Conservation (phyloP, 35 echinoderm and acorn worm genomes). For the Apostichopus californicus region DNA sequence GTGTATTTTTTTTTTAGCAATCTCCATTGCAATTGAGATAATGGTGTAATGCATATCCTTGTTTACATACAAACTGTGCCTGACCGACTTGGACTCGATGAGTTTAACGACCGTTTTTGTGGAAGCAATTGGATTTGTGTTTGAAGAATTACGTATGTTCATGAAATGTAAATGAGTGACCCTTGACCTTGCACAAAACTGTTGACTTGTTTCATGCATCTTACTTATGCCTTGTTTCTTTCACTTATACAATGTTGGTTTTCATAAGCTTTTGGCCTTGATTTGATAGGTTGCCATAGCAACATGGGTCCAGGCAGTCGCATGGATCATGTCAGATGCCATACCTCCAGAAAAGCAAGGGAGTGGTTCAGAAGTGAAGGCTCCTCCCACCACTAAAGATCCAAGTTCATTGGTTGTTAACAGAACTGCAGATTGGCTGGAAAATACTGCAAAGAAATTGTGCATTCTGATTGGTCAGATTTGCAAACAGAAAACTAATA, state of each 20-base stretch:
- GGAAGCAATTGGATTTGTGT: too few relatives aligned
- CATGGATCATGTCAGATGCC: constrained; percentile 82
- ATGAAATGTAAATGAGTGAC: too few relatives aligned
- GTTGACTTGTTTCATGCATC: too few relatives aligned
- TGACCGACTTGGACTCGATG: too few relatives aligned
- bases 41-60: too few relatives aligned
- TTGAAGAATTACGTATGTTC: too few relatives aligned
- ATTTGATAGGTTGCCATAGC: constrained; percentile 69
- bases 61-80: too few relatives aligned
- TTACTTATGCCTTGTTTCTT: too few relatives aligned
- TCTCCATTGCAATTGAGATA: too few relatives aligned
- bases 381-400: constrained; percentile 26
- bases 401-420: constrained; percentile 31
- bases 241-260: not conserved
- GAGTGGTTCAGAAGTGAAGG: not conserved
- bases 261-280: not conserved
- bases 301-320: constrained; percentile 67
- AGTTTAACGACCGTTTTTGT: too few relatives aligned
- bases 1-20: too few relatives aligned
- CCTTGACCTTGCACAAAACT: too few relatives aligned
- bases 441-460: constrained; percentile 77
- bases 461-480: constrained; percentile 83
- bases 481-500: constrained; percentile 66
- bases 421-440: constrained; percentile 75
- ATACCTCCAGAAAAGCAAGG: constrained; percentile 26